Percentiles rank a stretch among this genome's conserved stretches.
Evolutionary conservation across 1,140 invertebrate species (phyloP).

Genomic region (Antheraea mylitta): DNA sequence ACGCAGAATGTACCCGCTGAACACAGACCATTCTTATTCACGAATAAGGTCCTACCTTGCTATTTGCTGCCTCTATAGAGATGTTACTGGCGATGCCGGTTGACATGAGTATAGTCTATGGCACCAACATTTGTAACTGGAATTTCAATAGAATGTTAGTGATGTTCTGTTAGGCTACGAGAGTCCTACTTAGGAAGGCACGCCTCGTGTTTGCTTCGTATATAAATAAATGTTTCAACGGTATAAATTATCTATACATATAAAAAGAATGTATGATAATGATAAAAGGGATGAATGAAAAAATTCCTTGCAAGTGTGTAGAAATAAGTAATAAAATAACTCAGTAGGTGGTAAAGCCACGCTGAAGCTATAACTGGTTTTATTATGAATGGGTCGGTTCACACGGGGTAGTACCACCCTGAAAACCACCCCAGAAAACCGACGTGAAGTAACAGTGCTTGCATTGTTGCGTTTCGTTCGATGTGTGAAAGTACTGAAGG

Average conservation of each 20-base stretch:
- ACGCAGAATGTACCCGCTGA: conserved; percentile 20
- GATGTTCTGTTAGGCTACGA: background rate
- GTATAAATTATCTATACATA: background rate
- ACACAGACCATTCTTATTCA: conserved; percentile 26
- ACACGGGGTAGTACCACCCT: too few species aligned
- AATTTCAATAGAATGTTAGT: conserved; percentile 30
- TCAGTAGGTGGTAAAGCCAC: too few species aligned
- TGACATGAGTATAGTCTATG: conserved; percentile 28
- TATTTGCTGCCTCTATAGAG: conserved; percentile 28
- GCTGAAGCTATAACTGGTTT: too few species aligned
- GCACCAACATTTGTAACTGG: conserved; percentile 13
- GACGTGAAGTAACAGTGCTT: too few species aligned
- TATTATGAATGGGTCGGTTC: too few species aligned
- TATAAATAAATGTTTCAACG: background rate
- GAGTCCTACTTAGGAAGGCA: background rate
- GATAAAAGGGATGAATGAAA: too few species aligned
- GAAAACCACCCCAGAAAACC: too few species aligned
- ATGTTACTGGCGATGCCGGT: conserved; percentile 22
- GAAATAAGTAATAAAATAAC: too few species aligned
- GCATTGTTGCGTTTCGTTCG: too few species aligned
- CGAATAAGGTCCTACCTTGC: conserved; percentile 28
- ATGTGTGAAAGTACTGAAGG: too few species aligned
- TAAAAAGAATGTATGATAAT: background rate
- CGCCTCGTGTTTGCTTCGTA: background rate
- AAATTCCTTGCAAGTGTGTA: too few species aligned